These are phyloP conservation scores for Pimephales promelas DNA, from an alignment of 2,113 vertebrate genomes.

Conservation along the genomic window DNA sequence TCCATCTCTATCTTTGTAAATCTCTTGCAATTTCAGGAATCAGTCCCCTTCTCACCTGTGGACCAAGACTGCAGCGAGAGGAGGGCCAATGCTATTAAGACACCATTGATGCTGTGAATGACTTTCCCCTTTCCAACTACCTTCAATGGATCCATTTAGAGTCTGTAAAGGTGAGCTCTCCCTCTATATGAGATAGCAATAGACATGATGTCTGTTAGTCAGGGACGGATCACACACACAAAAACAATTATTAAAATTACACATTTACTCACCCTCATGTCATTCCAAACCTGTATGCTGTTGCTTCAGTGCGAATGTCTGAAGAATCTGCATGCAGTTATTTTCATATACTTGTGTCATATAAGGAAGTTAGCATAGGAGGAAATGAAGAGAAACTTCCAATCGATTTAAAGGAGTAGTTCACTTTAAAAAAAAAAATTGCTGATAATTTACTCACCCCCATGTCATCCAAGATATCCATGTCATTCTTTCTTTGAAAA, in stretches of 20 bases:
- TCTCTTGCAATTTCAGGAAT: conserved; percentile 61
- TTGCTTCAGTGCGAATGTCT: background rate
- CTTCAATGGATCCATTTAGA: conserved; percentile 54
- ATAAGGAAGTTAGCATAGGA: background rate
- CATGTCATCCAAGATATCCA: no score
- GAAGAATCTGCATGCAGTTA: background rate
- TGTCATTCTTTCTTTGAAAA: no score
- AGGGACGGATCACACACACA: background rate
- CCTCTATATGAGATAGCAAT: conserved; percentile 48
- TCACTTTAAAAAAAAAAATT: no score
- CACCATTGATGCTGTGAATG: conserved; percentile 55
- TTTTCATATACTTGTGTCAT: background rate
- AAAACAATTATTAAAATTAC: background rate
- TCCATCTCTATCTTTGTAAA: conserved; percentile 48
- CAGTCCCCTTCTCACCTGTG: conserved; percentile 52
- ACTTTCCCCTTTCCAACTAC: conserved; percentile 45
- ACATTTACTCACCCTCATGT: background rate
- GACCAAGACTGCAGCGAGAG: conserved; percentile 48
- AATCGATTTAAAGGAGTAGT: background rate
- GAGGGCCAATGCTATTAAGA: conserved; percentile 55
- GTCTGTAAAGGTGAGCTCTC: conserved; percentile 46
- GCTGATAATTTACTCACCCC: no score
- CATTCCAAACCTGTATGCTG: background rate
- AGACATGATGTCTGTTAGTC: conserved; percentile 44
- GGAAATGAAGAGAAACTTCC: background rate